A percentile compares a stretch with the other conserved stretches of the same genome.
phyloP scores from a whole-genome alignment of 2,888 invertebrate species.

The Tipula confusa region DNA sequence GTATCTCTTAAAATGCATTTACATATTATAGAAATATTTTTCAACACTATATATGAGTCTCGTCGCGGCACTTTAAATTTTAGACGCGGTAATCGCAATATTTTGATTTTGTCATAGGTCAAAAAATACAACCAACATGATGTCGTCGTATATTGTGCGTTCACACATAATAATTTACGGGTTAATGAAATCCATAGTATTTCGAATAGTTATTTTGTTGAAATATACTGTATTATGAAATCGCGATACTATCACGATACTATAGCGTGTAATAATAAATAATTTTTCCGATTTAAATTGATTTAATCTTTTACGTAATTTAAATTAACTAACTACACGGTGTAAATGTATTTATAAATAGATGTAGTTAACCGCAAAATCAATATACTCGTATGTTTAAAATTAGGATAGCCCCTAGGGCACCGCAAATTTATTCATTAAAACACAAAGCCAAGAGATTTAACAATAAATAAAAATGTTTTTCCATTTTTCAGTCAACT shows the following conservation, averaged over 20 bases:
- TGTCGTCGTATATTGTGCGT: neutral
- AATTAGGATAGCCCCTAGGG: too few relatives aligned
- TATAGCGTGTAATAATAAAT: neutral
- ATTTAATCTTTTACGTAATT: too few relatives aligned
- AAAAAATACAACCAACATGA: neutral
- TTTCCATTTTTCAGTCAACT: too few relatives aligned
- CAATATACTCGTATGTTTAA: too few relatives aligned
- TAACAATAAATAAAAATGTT: too few relatives aligned
- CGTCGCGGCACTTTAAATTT: neutral
- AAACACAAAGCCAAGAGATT: too few relatives aligned
- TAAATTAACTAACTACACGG: too few relatives aligned
- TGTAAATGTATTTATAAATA: too few relatives aligned
- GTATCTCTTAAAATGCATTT: neutral
- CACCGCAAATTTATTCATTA: too few relatives aligned
- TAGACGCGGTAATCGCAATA: neutral
- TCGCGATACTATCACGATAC: neutral
- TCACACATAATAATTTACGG: neutral
- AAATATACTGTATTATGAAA: neutral
- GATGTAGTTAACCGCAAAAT: too few relatives aligned
- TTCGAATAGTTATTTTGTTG: neutral
- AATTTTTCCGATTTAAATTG: too few relatives aligned
- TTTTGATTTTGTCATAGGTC: neutral
- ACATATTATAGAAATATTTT: neutral
- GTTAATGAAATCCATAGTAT: neutral
- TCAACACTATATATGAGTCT: neutral